Evolutionary conservation across 2,888 invertebrate genomes (phyloP).

Genomic region (Laspeyria flexula): DNA sequence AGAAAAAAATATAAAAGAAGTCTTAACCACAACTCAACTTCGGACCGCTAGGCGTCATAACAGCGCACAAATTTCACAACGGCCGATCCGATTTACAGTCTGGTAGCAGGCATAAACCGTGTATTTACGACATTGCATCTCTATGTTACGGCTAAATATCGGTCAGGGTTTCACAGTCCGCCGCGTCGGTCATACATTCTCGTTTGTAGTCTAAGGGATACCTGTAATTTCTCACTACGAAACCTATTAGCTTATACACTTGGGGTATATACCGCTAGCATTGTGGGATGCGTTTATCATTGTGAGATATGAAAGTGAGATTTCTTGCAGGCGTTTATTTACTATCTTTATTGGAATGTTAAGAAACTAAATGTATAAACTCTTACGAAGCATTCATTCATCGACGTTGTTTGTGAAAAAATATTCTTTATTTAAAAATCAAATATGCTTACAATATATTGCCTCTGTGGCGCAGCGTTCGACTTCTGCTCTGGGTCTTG

Average conservation of each 20-base stretch:
- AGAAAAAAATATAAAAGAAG: conserved; percentile 15
- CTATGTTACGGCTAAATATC: conserved; percentile 31
- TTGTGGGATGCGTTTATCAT: not conserved
- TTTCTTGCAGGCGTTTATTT: too few species aligned
- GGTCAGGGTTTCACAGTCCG: conserved; percentile 28
- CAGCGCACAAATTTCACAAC: conserved; percentile 20
- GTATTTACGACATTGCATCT: conserved; percentile 33
- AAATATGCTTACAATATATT: too few species aligned
- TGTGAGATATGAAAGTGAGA: not conserved
- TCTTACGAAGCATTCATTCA: too few species aligned
- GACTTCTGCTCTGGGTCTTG: too few species aligned
- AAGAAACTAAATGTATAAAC: too few species aligned
- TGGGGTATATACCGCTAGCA: not conserved
- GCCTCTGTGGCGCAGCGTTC: too few species aligned
- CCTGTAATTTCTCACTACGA: conserved; percentile 49
- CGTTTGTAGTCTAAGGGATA: conserved; percentile 50
- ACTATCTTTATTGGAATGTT: too few species aligned
- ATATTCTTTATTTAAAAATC: too few species aligned
- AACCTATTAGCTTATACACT: conserved; percentile 38
- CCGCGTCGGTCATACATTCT: conserved; percentile 44
- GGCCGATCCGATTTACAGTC: conserved; percentile 22
- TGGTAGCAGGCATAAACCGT: conserved; percentile 21
- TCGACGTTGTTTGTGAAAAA: too few species aligned
- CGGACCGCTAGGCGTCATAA: conserved; percentile 21
- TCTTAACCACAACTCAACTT: conserved; percentile 20